These are phyloP conservation scores for Spatula versicolor DNA, from an alignment of 2,797 vertebrate genomes.

Conservation along the genomic window DNA sequence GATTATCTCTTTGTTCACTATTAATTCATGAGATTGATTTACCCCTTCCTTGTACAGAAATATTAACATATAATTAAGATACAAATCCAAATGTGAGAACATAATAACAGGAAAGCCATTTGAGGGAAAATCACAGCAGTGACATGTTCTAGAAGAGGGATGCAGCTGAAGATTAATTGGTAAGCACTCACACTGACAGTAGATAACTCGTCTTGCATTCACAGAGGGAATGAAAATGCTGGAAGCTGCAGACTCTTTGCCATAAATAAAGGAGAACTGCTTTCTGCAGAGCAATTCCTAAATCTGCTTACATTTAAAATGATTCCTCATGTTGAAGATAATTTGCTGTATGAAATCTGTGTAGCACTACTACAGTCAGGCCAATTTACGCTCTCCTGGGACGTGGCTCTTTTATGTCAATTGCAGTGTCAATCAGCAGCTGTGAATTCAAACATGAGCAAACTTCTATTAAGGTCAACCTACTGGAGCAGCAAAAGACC, in stretches of 20 bases:
- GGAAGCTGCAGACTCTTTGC: constrained; percentile 22
- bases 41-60: constrained; percentile 15
- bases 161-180: constrained; percentile 62
- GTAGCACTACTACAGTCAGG: neutral
- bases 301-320: constrained; percentile 40
- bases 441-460: neutral
- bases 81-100: constrained; percentile 47
- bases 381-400: neutral
- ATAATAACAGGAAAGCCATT: constrained; percentile 54
- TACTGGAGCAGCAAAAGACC: neutral
- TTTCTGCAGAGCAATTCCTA: constrained; percentile 22
- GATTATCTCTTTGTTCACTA: constrained; percentile 45
- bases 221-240: constrained; percentile 15
- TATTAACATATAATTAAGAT: constrained; percentile 57
- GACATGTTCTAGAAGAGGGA: constrained; percentile 26
- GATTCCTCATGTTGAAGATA: constrained; percentile 2
- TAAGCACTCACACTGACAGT: constrained; percentile 42
- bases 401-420: neutral
- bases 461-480: neutral
- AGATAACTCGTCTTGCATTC: constrained; percentile 30
- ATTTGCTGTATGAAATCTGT: neutral
- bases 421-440: neutral
- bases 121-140: constrained; percentile 31
- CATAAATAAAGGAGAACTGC: constrained; percentile 9
- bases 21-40: constrained; percentile 47